Percentiles rank a stretch among this genome's conserved stretches.
Evolutionary conservation across 2,113 vertebrate genomes (phyloP).

Genomic region (Zapornia atra): DNA sequence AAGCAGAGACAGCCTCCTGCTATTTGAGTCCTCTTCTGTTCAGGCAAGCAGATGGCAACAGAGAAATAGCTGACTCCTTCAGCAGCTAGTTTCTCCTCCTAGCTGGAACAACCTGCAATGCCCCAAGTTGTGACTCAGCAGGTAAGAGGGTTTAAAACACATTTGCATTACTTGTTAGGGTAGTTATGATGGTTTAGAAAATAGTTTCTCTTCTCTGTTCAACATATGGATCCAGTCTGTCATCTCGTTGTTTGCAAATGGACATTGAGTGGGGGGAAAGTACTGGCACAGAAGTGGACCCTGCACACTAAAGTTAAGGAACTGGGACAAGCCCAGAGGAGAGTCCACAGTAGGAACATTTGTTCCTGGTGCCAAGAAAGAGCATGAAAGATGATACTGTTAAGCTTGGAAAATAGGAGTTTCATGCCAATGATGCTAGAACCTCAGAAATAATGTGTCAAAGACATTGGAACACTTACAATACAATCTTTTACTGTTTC

Average conservation of each 20-base stretch:
- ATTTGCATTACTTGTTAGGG: neutral
- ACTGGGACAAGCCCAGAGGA: neutral
- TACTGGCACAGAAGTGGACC: neutral
- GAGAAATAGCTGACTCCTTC: neutral
- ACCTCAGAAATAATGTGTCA: slow-evolving; percentile 19
- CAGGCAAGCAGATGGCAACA: neutral
- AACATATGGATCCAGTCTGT: neutral
- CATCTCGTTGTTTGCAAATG: neutral
- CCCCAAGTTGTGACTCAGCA: neutral
- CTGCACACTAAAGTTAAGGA: neutral
- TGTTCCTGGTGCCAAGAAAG: neutral
- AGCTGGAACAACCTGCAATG: neutral
- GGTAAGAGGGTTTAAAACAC: neutral
- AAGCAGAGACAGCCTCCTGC: neutral
- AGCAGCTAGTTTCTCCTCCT: neutral
- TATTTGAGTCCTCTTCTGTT: neutral
- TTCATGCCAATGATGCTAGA: neutral
- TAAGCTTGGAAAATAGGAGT: slow-evolving; percentile 4
- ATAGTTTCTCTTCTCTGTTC: neutral
- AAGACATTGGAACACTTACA: slow-evolving; percentile 3
- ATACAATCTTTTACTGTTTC: slow-evolving; percentile 18
- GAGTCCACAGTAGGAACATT: neutral
- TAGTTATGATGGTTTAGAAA: neutral
- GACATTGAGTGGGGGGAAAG: neutral
- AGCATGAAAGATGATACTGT: neutral